These are phyloP conservation scores for Sinosuthora webbiana DNA, from an alignment of 2,113 vertebrate genomes.

Conservation along the genomic window DNA sequence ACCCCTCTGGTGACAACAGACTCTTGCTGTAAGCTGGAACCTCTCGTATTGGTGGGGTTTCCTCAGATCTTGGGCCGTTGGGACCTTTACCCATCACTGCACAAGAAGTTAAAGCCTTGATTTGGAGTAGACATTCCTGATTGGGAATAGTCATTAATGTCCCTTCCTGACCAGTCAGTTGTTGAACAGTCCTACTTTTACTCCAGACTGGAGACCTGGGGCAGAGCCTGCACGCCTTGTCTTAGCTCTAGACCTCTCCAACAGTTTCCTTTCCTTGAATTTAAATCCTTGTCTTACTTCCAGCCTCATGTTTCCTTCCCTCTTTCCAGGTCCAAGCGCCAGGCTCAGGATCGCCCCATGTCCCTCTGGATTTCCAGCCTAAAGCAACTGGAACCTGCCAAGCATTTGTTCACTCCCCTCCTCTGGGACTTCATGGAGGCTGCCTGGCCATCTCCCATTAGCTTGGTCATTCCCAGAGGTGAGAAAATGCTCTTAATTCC, in stretches of 20 bases:
- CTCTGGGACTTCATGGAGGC: conserved; percentile 90
- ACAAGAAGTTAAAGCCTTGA: neutral
- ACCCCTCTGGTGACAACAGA: neutral
- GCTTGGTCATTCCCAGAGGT: conserved; percentile 89
- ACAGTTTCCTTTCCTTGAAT: neutral
- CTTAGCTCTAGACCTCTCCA: neutral
- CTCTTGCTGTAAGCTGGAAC: neutral
- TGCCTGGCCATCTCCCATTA: conserved; percentile 90
- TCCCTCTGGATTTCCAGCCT: conserved; percentile 89
- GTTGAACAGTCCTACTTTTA: neutral
- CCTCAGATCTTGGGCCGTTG: neutral
- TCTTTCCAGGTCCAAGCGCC: conserved; percentile 79
- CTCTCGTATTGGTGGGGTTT: neutral
- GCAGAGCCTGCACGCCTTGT: neutral
- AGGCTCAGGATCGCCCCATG: conserved; percentile 89
- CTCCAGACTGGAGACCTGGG: neutral
- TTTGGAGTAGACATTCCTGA: neutral
- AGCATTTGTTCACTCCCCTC: conserved; percentile 81
- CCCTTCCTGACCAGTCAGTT: neutral
- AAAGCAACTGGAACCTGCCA: conserved; percentile 83
- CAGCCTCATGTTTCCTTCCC: neutral
- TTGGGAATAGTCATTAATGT: neutral
- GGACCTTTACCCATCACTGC: rapidly evolving
- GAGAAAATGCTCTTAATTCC: neutral
- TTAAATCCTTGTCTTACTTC: neutral